Percentiles rank a stretch among this genome's conserved stretches.
These are phyloP conservation scores for Loriculus beryllinus DNA, from an alignment of 2,797 vertebrate species.

Conservation along the genomic window DNA sequence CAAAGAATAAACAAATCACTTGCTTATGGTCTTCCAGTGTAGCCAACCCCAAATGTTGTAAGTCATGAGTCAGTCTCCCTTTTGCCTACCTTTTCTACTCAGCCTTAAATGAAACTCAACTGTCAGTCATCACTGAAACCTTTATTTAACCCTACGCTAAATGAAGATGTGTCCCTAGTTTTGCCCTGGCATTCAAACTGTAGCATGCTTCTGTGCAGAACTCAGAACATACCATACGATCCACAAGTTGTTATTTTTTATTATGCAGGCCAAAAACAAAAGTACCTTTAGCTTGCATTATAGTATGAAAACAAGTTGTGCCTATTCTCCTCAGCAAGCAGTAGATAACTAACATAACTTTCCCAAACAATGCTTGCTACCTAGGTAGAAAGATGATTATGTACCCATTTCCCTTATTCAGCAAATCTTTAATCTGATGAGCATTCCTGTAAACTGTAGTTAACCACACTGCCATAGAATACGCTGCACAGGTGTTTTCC, in stretches of 20 bases:
- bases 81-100: background rate
- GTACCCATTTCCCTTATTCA: background rate
- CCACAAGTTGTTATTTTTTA: background rate
- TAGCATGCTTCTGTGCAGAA: fast-evolving
- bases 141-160: background rate
- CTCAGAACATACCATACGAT: background rate
- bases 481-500: constrained; percentile 7
- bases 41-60: background rate
- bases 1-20: background rate
- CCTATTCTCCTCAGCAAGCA: background rate
- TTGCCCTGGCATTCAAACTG: background rate
- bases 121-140: background rate
- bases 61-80: background rate
- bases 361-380: background rate
- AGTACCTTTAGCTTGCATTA: background rate
- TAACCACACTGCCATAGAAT: background rate
- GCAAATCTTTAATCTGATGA: constrained; percentile 33
- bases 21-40: background rate
- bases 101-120: background rate
- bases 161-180: background rate
- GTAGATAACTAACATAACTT: background rate
- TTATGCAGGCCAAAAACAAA: background rate
- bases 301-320: background rate
- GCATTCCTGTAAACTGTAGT: constrained; percentile 41
- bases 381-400: background rate